Evolutionary conservation across 2,888 invertebrate genomes (phyloP).

Genomic region (Octonoba sinensis): DNA sequence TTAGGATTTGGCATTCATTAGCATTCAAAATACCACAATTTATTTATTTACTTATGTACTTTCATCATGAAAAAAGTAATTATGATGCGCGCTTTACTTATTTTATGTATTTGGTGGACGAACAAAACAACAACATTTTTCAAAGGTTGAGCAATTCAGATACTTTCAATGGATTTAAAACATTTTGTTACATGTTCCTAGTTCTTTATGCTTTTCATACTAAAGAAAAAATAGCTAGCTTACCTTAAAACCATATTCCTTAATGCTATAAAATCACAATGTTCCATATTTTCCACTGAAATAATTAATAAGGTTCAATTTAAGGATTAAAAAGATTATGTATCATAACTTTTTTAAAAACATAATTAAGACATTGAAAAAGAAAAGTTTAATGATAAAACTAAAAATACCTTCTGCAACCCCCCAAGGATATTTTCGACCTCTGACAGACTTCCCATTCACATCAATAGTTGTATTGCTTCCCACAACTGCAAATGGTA

Average conservation of each 20-base stretch:
- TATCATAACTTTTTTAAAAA: not conserved
- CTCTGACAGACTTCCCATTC: slow-evolving; percentile 77
- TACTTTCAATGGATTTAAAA: no score
- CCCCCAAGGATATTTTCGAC: slow-evolving; percentile 98
- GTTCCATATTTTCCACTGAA: slow-evolving; percentile 94
- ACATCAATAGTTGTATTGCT: slow-evolving; percentile 93
- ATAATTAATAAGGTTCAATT: not conserved
- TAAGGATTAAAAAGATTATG: not conserved
- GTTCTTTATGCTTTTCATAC: not conserved
- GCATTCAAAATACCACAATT: no score
- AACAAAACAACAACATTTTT: no score
- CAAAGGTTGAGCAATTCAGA: no score
- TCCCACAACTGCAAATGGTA: slow-evolving; percentile 98
- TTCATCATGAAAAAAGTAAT: no score
- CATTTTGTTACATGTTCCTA: not conserved
- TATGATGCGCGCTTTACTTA: no score
- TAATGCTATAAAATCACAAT: slow-evolving; percentile 98
- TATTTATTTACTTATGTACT: no score
- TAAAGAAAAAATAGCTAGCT: slow-evolving; percentile 9
- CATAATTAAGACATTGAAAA: not conserved
- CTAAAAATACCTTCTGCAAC: slow-evolving; percentile 84
- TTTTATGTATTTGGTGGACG: no score
- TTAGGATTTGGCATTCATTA: no score
- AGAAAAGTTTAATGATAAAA: not conserved
- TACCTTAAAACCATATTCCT: slow-evolving; percentile 87